Evolutionary conservation across 2,113 vertebrate genomes (phyloP), one percentile per base, ranked within the genome.

Genomic region (Thymallus thymallus): DNA sequence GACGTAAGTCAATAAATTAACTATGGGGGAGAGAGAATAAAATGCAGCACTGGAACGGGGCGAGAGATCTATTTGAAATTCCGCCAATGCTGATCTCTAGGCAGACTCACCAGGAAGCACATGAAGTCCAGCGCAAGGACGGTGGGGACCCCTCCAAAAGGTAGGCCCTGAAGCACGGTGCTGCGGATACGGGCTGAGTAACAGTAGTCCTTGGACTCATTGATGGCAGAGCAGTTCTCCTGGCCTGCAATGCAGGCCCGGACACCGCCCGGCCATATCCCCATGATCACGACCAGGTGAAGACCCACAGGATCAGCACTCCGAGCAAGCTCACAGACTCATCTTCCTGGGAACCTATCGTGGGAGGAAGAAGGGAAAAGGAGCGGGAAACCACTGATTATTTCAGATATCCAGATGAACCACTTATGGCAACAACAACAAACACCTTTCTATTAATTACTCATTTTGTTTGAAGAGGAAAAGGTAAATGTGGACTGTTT

Each of bases 121-220:
- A 99, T 98, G 77, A 99, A 99, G 88, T 99, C 97, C 0, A 99
- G 94, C 18, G 97, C 97, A 18, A 99, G 94, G 65, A 99, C 98
- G 0, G 97, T 99, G 86, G 97, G 97, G 68, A 98, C 96, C 0
- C 97, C 97, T 0, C 97, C 97, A 0, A 99, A 98, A 16, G 97
- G 96, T 87, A 98, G 92, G 30, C 98, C 98, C 90, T 99, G 98
- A 68, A 99, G 94, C 77, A 99, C 98, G 0, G 97, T 99, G 92
- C 96, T 98, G 88, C 96, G 95, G 88, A 99, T 97, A 10, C 96
- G 95, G 0, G 96, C 97, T 0, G 95, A 97, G 92, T 97, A 98
- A 83, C 97, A 99, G 91, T 97, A 98, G 75, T 95, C 97, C 91
- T 94, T 96, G 82, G 95, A 94, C 62, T 58, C 84, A 85, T 86